Evolutionary conservation across 2,113 vertebrate species (phyloP), one percentile per base, ranked within the genome.

Genomic region (Mugil cephalus): DNA sequence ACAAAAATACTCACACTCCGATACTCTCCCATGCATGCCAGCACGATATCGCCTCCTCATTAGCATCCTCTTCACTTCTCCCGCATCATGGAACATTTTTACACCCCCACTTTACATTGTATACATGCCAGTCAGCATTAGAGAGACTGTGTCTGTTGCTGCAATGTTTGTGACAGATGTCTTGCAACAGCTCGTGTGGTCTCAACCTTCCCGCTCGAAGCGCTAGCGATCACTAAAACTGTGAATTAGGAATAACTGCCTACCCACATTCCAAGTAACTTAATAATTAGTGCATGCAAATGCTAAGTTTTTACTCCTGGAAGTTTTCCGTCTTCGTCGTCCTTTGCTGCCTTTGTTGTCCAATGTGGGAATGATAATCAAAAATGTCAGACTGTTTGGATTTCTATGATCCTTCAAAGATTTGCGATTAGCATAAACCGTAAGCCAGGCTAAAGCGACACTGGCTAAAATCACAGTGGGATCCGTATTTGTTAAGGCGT

Each of bases 331-430:
- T 71, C 69, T 54, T 24, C 74, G 46, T 75, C 51, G 84, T 76
- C 86, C 88, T 89, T 82, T 76, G 69, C 71, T 52, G 84, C 71
- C 87, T 88, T 87, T 91, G 82, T 90, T 89, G 86, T 88, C 80
- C 60, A 21, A 77, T 48, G n/a, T 73, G 59, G 64, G 63, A 81
- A 85, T 55, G 79, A 76, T 85, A 83, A 90, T 90, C 74, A 88
- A 83, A 90, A 80, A 77, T 40, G 60, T 79, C 83, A 75, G 82
- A 65, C 82, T 83, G 79, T 88, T 88, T 89, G 87, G 85, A 88
- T 91, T 86, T 82, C 75, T 83, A 60, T 91, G 88, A 91, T 92
- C 91, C 85, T 60, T 73, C 30, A 15, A 78, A 84, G 90, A 90
- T 84, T 69, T 74, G 64, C 10, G 39, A 89, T 89, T 86, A 83